Base-by-base conservation (phyloP, 2,888 invertebrate species). In the Calameuta pallipes region DNA sequence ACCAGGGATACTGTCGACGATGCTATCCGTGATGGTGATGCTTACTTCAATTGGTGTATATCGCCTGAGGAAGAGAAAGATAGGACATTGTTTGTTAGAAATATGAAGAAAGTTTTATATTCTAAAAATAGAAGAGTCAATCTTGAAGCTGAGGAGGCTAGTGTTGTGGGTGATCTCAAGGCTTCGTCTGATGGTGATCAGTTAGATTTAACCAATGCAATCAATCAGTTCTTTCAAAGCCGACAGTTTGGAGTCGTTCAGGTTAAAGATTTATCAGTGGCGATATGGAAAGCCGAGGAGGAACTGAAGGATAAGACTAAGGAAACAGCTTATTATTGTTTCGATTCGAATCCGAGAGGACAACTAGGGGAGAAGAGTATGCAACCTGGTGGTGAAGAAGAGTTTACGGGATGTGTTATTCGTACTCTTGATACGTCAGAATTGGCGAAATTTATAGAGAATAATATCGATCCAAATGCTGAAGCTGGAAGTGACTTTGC, bases 331-430 rank as follows among this genome's bases (percentile, higher is more conserved):
- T 93, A 90, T 76, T 93, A 92, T 83, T 89, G 92, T 82, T 93
- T 92, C 80, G 93, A 93, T 83, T 90, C 93, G 0, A 90, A 92
- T 80, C 91, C 92, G 35, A 87, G 92, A 31, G 92, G 92, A 31
- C 92, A 34, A 11, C 73, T 37, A 36, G 41, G 80, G 23, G 71
- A 31, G 71, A 71, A 71, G 23, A 31, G 12, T 31, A 6, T 33
- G 12, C 76, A 81, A 56, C 81, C 30, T 3, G 84, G 82, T 3
- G 84, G 82, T 0, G 87, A 85, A 11, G 82, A 81, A 4, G 83
- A 83, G 4, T 12, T 75, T 11, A 79, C 75, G 35, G 92, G 92
- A 6, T 92, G 92, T 78, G 87, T 92, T 0, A 79, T 93, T 1
- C 87, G 93, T 68, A 85, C 92, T 0, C 77, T 87, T 3, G 82